These are phyloP conservation scores for Hydrocynus forskahlii DNA, from an alignment of 2,797 vertebrate genomes.

Conservation along the genomic window DNA sequence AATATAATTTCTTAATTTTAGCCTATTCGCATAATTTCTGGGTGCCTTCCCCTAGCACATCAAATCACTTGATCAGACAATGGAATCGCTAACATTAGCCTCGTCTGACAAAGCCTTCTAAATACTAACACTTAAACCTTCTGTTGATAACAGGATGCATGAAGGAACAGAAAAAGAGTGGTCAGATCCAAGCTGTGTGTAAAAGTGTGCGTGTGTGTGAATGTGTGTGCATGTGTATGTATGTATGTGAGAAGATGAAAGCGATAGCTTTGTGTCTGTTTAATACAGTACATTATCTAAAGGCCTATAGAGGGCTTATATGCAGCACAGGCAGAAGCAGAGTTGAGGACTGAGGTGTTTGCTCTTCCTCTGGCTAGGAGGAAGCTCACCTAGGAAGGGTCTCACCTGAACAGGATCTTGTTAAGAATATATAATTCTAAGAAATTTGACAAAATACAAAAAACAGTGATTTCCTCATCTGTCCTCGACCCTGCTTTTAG, in stretches of 20 bases:
- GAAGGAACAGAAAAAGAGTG: slow-evolving; percentile 40
- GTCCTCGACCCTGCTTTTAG: slow-evolving; percentile 81
- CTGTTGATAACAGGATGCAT: slow-evolving; percentile 15
- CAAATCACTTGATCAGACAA: background rate
- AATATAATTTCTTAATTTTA: slow-evolving; percentile 1
- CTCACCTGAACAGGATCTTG: slow-evolving; percentile 69
- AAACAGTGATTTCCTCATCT: slow-evolving; percentile 61
- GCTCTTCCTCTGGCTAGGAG: slow-evolving; percentile 58
- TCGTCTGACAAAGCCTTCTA: slow-evolving; percentile 12
- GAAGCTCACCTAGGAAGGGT: slow-evolving; percentile 68
- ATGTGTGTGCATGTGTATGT: background rate
- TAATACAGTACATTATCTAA: slow-evolving; percentile 72
- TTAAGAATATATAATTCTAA: slow-evolving; percentile 71
- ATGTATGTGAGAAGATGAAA: slow-evolving; percentile 23
- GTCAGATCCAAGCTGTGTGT: slow-evolving; percentile 40
- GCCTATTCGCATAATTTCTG: background rate
- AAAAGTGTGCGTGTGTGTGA: background rate
- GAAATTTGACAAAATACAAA: slow-evolving; percentile 60
- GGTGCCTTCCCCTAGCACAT: background rate
- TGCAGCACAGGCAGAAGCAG: slow-evolving; percentile 81
- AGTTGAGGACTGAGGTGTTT: slow-evolving; percentile 69
- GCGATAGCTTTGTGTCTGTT: slow-evolving; percentile 63
- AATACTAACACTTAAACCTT: slow-evolving; percentile 9
- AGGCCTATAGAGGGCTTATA: slow-evolving; percentile 69
- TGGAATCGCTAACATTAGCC: background rate